Evolutionary conservation across 2,888 invertebrate genomes (phyloP), one percentile per base, ranked within the genome.

Genomic region (Piscicola geometra): DNA sequence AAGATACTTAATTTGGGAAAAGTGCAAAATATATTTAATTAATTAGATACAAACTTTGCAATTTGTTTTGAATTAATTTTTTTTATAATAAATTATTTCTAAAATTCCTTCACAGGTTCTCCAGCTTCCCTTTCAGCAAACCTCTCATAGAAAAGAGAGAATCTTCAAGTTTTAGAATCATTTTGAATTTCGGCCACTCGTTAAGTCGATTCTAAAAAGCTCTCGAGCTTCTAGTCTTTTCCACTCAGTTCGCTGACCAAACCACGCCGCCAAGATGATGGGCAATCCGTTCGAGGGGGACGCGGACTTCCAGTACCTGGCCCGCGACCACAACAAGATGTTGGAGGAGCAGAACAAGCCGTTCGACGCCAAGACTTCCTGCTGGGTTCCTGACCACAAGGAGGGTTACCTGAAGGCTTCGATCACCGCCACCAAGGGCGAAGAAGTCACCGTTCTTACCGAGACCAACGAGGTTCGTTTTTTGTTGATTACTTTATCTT

Each of bases 311-410:
- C 83, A 84, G 36, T 85, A 82, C 76, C 82, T 85, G 76, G 82
- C 81, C 64, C 81, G 84, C 2, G 83, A 84, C 80, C 80, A 82
- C 66, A 84, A 85, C 82, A 82, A 82, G 81, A 33, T 84, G 79
- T 76, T 84, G 81, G 82, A 81, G 77, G 82, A 83, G 77, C 82
- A 82, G 80, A 81, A 82, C 56, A 80, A 81, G 76, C 77, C 83
- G 35, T 84, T 83, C 78, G 85, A 85, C 76, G 83, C 83, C 79
- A 99, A 99, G 90, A 99, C 98, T 89, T 92, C 93, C 86, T 95
- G 95, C 90, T 99, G 99, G 99, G 92, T 99, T 81, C 96, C 97
- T 84, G 93, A 94, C 87, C 93, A 94, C 84, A 97, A 96, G 88
- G 96, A 98, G 85, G 97, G 98, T 85, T 98, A 93, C 89, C 86